Evolutionary conservation across 2,797 vertebrate species (phyloP), one percentile per base, ranked within the genome.

Genomic region (Coccyzus lansbergi): DNA sequence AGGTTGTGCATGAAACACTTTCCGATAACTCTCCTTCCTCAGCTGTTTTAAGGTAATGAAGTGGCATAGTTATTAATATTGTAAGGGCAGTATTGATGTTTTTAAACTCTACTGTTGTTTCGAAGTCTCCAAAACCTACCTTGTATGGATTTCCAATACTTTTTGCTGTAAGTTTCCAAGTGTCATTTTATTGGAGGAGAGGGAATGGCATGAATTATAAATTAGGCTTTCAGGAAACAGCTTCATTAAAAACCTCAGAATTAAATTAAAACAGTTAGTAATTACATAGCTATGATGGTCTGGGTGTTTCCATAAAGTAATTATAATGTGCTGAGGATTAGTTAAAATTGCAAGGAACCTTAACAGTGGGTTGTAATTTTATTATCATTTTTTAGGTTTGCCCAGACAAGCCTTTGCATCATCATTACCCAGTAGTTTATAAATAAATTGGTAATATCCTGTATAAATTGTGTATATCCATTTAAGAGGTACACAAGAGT

Each of bases 1-100:
- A 99, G 99, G 97, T 97, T 64, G 97, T 99, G 78, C 98, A 99
- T 76, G 98, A 99, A 95, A 95, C 99, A 33, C 97, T 99, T 65
- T 95, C 97, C 31, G 98, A 99, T 78, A 97, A 96, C 77, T 98
- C 98, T 48, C 89, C 97, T 77, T 95, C 98, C 31, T 94, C 98
- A 4, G 97, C 98, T 95, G 97, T 97, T 97, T 96, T 97, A 96
- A 98, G 99, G 88, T 94, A 90, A 84, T 77, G 26, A 74, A 86
- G 83, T 72, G 16, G 36, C n/a, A 48, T 28, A 31, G 31, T 34
- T 80, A 25, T 25, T 62, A 12, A 42, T 42, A 42, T 12, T 69
- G 33, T 58, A 65, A 58, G 48, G 15, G 12, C 25, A 84, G 18
- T 59, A 28, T 64, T 79, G 51, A 51, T 84, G 25, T 9, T 83